These are phyloP conservation scores for Tinamus major DNA, from an alignment of 2,797 vertebrate species.

Conservation along the genomic window DNA sequence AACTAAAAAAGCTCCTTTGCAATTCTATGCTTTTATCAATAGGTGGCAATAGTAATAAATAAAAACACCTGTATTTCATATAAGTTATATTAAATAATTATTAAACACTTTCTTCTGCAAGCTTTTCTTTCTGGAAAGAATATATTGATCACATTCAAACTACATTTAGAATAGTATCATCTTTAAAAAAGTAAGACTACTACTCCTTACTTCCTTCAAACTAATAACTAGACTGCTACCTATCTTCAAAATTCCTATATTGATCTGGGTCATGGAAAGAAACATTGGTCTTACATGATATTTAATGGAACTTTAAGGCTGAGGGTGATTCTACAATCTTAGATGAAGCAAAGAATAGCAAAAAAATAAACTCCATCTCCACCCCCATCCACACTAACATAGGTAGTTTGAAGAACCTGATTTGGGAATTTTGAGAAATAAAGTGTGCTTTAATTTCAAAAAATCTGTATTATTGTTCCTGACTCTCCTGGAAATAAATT, in stretches of 20 bases:
- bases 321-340: background rate
- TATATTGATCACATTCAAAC: background rate
- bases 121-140: background rate
- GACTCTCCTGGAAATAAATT: background rate
- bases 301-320: background rate
- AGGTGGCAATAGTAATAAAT: background rate
- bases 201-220: no score
- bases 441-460: background rate
- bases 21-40: background rate
- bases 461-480: accelerated
- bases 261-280: background rate
- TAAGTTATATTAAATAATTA: background rate
- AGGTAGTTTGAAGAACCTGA: background rate
- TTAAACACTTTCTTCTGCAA: background rate
- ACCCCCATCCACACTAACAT: background rate
- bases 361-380: background rate
- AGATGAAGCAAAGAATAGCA: background rate
- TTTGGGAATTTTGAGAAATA: background rate
- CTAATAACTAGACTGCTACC: background rate
- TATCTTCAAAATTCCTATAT: background rate
- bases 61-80: background rate
- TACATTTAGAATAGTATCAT: background rate
- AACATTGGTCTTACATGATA: background rate
- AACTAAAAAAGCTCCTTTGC: background rate
- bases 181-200: background rate